These are phyloP conservation scores for Epicampocera succincta DNA, from an alignment of 2,888 invertebrate species.

Conservation along the genomic window DNA sequence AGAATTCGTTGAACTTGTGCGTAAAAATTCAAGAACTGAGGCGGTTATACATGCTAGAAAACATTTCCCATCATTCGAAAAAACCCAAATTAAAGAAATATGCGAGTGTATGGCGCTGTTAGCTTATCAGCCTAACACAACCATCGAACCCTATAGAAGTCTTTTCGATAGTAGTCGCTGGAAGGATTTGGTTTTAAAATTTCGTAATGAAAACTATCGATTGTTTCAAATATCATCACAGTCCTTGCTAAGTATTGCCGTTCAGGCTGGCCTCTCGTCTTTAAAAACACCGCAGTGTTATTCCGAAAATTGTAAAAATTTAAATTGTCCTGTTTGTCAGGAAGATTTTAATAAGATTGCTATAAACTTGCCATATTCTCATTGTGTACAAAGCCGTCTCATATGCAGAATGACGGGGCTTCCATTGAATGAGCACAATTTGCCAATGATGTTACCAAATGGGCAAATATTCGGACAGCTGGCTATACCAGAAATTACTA, in stretches of 20 bases:
- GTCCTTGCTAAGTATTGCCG: slow-evolving; percentile 94
- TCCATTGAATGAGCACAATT: slow-evolving; percentile 98
- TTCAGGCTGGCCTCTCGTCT: slow-evolving; percentile 96
- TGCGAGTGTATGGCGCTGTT: slow-evolving; percentile 97
- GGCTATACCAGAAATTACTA: slow-evolving; percentile 95
- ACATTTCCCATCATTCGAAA: slow-evolving; percentile 93
- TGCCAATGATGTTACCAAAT: slow-evolving; percentile 99
- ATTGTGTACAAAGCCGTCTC: slow-evolving; percentile 96
- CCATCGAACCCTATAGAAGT: slow-evolving; percentile 87
- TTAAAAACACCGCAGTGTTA: slow-evolving; percentile 96
- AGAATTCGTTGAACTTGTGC: slow-evolving; percentile 97
- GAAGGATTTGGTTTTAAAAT: slow-evolving; percentile 92
- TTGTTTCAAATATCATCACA: slow-evolving; percentile 95
- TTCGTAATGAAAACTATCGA: slow-evolving; percentile 96
- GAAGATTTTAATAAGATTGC: slow-evolving; percentile 94
- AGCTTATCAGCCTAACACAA: slow-evolving; percentile 93
- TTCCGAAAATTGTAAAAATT: slow-evolving; percentile 87
- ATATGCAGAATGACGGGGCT: slow-evolving; percentile 93
- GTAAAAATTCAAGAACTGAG: slow-evolving; percentile 91
- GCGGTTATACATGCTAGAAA: slow-evolving; percentile 97
- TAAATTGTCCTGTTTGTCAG: slow-evolving; percentile 96
- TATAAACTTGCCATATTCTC: slow-evolving; percentile 93
- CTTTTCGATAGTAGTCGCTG: slow-evolving; percentile 88
- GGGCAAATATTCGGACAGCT: slow-evolving; percentile 98
- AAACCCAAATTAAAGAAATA: slow-evolving; percentile 92